A percentile compares a stretch with the other conserved stretches of the same genome.
These are phyloP conservation scores for Cichlasoma orientale DNA, from an alignment of 2,797 vertebrate genomes.

Conservation along the genomic window DNA sequence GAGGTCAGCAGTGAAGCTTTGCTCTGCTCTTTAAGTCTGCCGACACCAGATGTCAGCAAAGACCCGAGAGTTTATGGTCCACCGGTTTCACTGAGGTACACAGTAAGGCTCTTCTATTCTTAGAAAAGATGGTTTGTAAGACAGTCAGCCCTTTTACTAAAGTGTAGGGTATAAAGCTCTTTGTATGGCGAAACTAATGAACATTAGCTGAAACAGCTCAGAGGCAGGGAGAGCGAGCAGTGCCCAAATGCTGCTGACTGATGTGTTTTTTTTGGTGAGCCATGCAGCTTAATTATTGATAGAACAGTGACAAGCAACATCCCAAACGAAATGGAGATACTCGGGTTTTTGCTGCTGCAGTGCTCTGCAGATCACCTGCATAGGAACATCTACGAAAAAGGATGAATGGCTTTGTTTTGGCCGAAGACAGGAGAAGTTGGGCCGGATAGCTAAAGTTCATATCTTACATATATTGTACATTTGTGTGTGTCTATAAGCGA, in stretches of 20 bases:
- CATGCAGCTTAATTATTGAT: constrained; percentile 57
- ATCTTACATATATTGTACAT: neutral
- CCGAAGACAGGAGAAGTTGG: neutral
- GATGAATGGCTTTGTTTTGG: neutral
- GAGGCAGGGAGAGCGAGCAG: neutral
- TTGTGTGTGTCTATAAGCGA: neutral
- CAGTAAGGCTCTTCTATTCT: constrained; percentile 20
- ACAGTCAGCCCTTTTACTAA: neutral
- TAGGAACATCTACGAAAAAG: neutral
- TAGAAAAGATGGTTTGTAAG: constrained; percentile 14
- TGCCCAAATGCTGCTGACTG: constrained; percentile 22
- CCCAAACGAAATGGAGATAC: constrained; percentile 44
- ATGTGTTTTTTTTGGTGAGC: constrained; percentile 31
- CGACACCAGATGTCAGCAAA: constrained; percentile 72
- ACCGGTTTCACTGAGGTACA: constrained; percentile 22
- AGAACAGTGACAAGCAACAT: constrained; percentile 36
- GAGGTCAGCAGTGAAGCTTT: constrained; percentile 27
- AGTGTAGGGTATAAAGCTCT: neutral
- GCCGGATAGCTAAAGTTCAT: neutral
- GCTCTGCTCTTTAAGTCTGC: constrained; percentile 24
- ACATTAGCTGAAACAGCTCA: neutral
- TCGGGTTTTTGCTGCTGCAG: constrained; percentile 37
- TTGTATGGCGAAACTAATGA: neutral
- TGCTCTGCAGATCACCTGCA: constrained; percentile 18
- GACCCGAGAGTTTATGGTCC: constrained; percentile 19